Percentiles rank a stretch among this genome's conserved stretches.
These are phyloP conservation scores for Melieria crassipennis DNA, from an alignment of 2,888 invertebrate genomes.

Conservation along the genomic window DNA sequence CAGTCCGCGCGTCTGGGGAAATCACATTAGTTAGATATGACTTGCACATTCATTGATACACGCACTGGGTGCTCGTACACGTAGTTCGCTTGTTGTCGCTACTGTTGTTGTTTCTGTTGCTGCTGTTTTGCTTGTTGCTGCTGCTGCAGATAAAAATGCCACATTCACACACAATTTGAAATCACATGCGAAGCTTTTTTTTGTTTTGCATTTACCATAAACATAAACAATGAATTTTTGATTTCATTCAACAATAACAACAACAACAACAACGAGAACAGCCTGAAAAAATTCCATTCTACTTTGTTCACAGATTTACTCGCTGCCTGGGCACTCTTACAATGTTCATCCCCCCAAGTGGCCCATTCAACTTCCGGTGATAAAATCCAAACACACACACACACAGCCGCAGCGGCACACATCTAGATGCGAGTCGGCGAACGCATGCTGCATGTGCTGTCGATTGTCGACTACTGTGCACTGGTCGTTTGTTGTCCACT, in stretches of 20 bases:
- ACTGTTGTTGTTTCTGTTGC: no score
- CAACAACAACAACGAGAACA: neutral
- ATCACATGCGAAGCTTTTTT: neutral
- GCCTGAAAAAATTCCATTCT: neutral
- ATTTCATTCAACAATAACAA: constrained; percentile 5
- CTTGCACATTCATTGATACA: no score
- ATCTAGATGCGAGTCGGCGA: neutral
- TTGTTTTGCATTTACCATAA: neutral
- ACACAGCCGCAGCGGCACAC: neutral
- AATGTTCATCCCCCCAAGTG: neutral
- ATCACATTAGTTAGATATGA: no score
- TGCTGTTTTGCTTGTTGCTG: neutral
- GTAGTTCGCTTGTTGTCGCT: no score
- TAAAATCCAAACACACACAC: constrained; percentile 38
- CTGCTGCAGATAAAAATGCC: neutral
- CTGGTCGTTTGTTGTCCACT: no score
- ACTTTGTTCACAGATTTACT: neutral
- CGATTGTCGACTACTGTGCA: no score
- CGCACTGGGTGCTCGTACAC: no score
- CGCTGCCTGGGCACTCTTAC: no score
- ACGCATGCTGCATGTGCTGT: no score
- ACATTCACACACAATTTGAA: neutral
- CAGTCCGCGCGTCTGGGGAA: no score
- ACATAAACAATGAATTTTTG: neutral
- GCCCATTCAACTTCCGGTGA: constrained; percentile 46